Evolutionary conservation across 2,797 vertebrate species (phyloP).

Genomic region (Sebastes variabilis): DNA sequence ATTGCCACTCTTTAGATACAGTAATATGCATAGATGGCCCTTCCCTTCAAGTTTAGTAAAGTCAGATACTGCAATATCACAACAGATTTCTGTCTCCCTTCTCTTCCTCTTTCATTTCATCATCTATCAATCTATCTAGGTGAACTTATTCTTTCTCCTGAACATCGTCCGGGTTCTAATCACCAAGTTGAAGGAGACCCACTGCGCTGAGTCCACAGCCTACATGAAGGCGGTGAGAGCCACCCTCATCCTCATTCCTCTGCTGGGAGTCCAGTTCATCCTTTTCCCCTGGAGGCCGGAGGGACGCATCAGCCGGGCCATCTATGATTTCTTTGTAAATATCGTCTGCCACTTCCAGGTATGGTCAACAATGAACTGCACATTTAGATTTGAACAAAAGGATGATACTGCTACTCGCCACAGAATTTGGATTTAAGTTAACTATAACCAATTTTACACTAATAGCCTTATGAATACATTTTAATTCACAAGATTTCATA

Average conservation of each 20-base stretch:
- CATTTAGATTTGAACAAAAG: background rate
- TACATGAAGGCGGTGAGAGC: slow-evolving; percentile 87
- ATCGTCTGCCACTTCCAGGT: slow-evolving; percentile 83
- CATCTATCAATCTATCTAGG: slow-evolving; percentile 55
- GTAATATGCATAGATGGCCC: background rate
- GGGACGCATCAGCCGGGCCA: slow-evolving; percentile 48
- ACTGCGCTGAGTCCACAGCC: slow-evolving; percentile 78
- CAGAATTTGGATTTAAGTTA: background rate
- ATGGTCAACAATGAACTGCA: background rate
- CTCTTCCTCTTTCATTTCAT: background rate
- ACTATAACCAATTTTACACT: background rate
- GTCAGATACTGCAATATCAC: background rate
- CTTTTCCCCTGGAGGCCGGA: slow-evolving; percentile 74
- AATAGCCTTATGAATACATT: background rate
- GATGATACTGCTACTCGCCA: background rate
- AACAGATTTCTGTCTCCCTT: background rate
- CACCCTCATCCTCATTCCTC: slow-evolving; percentile 85
- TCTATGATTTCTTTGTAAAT: slow-evolving; percentile 77
- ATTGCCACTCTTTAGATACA: background rate
- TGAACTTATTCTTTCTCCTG: slow-evolving; percentile 85
- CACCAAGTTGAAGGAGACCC: slow-evolving; percentile 84
- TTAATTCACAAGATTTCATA: background rate
- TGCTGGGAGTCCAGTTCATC: slow-evolving; percentile 83
- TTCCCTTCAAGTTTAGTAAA: background rate
- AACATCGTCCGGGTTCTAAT: slow-evolving; percentile 86